Evolutionary conservation across 1,140 invertebrate genomes (phyloP).

Genomic region (Drosophila oshimai): DNA sequence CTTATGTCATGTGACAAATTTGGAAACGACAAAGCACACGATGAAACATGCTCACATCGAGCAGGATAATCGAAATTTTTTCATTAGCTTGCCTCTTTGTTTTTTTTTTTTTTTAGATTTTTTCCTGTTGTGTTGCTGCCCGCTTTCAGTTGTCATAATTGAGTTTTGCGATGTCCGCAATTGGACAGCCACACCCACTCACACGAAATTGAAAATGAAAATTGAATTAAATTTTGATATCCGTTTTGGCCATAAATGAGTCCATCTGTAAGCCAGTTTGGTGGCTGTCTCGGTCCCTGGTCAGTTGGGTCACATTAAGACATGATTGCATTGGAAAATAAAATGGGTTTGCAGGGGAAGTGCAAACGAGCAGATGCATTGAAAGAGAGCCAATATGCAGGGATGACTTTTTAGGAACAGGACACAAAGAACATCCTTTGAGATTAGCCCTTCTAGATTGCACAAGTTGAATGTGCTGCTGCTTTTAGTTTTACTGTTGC

Average conservation of each 20-base stretch:
- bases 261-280: constrained; percentile 57
- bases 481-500: constrained; percentile 32
- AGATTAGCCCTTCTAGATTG: constrained; percentile 57
- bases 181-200: constrained; percentile 6
- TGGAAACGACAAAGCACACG: constrained; percentile 73
- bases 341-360: constrained; percentile 23
- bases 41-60: constrained; percentile 53
- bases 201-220: constrained; percentile 73
- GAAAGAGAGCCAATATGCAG: constrained; percentile 38
- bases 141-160: constrained; percentile 65
- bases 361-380: constrained; percentile 38
- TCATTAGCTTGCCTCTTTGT: constrained; percentile 20
- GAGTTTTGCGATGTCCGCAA: constrained; percentile 57
- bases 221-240: constrained; percentile 81
- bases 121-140: constrained; percentile 24
- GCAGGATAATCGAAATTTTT: constrained; percentile 70
- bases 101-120: constrained; percentile 6
- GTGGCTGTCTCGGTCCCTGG: constrained; percentile 5
- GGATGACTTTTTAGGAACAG: constrained; percentile 18
- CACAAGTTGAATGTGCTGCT: constrained; percentile 5
- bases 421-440: constrained; percentile 49
- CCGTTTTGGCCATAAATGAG: constrained; percentile 62
- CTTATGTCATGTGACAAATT: constrained; percentile 77
- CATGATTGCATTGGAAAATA: constrained; percentile 75
- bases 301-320: constrained; percentile 68